Base-by-base conservation (phyloP, 2,113 vertebrate genomes). In the Thamnophis sirtalis region DNA sequence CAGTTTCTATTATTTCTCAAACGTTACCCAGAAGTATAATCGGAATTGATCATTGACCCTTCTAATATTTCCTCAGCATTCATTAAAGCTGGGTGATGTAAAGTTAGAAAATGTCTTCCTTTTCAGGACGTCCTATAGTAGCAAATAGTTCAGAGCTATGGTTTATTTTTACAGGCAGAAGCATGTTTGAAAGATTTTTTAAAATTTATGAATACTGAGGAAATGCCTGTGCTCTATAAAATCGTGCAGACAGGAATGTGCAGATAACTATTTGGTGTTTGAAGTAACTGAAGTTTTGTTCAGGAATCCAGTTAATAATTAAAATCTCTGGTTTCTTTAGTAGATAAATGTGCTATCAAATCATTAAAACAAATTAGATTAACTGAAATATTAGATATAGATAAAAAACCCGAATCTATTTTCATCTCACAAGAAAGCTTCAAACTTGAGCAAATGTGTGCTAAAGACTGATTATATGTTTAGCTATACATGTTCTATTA, bases 151-250 rank as follows among this genome's bases (percentile, higher is more conserved):
- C 43, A 89, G 87, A 92, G 19, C 28, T 89, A n/a, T 55, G 49
- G 48, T 92, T 92, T 92, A 92, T 92, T 92, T 92, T 85, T 55
- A 92, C 43, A 92, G 54, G 54, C 91, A 89, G 17, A 56, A 92
- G 54, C 48, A 11, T 92, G 19, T 43, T 89, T 55, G 73, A 92
- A 89, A 51, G 48, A 60, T 60, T 84, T 60, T 55, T 84, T 51
- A 33, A 22, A 51, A 89, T 89, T 89, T 85, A 86, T 58, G 54
- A 89, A 85, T 85, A 55, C 87, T 86, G 48, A 89, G 73, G 73
- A 92, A 92, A 89, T 89, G 87, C 73, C 87, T n/a, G n/a, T 43
- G 73, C 89, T 38, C 28, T 60, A 51, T 85, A 84, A 92, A 89
- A 85, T 55, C 86, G 51, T 86, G 63, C 48, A 33, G 48, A 60